These are phyloP conservation scores for Apaloderma vittatum DNA, from an alignment of 2,113 vertebrate species.

Conservation along the genomic window DNA sequence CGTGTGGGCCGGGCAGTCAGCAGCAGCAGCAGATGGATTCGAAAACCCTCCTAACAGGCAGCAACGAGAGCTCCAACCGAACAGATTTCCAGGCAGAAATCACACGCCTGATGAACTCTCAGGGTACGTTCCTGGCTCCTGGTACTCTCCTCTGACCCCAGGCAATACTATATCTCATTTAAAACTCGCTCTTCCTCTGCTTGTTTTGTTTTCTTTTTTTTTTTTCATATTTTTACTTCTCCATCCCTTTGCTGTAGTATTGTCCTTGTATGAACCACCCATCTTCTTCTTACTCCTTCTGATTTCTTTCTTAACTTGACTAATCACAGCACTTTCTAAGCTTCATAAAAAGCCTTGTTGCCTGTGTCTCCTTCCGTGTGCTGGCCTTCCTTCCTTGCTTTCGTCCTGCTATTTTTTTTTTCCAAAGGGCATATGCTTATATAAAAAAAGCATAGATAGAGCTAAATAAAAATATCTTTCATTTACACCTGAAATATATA, in stretches of 20 bases:
- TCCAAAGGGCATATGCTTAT: accelerated
- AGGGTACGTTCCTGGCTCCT: not conserved
- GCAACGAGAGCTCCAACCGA: not conserved
- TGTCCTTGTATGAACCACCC: not conserved
- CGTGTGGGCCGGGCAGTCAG: accelerated
- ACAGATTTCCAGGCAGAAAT: not conserved
- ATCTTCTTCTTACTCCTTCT: not conserved
- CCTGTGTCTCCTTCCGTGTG: not conserved
- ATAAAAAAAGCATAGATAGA: not conserved
- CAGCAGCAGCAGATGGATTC: accelerated
- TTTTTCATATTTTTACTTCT: not conserved
- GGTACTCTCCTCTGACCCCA: not conserved
- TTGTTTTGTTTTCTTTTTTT: not conserved
- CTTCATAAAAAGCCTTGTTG: not conserved
- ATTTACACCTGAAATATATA: not conserved
- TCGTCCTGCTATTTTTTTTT: not conserved
- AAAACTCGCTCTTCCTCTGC: not conserved
- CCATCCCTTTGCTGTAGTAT: not conserved
- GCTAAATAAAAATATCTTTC: not conserved
- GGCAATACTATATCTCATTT: not conserved
- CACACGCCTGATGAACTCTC: not conserved
- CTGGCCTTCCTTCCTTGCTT: not conserved
- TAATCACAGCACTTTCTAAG: slow-evolving; percentile 3
- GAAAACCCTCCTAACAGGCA: not conserved
- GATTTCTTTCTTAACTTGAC: not conserved